These are phyloP conservation scores for Myotis brandtii DNA, from an alignment of 2,113 vertebrate genomes.

Conservation along the genomic window DNA sequence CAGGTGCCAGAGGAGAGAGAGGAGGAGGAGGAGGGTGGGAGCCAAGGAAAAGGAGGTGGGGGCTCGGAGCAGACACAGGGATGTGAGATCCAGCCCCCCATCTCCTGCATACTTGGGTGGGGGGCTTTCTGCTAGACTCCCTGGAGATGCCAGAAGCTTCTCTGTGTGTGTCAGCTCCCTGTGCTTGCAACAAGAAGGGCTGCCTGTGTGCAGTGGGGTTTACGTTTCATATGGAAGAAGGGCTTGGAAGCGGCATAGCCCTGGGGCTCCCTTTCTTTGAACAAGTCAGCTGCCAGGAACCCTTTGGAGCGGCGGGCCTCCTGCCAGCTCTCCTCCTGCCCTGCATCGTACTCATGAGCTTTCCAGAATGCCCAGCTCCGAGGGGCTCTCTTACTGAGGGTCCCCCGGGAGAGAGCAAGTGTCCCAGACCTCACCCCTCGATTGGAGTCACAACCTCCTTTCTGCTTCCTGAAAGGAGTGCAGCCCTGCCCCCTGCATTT, in stretches of 20 bases:
- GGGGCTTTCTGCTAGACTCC: neutral
- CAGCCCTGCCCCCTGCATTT: fast-evolving
- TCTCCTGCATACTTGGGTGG: too few species aligned
- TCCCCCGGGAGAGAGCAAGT: neutral
- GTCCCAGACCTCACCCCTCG: neutral
- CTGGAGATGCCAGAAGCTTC: fast-evolving
- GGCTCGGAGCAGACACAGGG: neutral
- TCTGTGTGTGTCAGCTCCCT: neutral
- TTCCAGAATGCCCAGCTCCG: neutral
- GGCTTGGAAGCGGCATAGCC: fast-evolving
- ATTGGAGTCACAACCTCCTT: neutral
- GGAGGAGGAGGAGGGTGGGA: neutral
- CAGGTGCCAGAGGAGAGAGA: neutral
- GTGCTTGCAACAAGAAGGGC: neutral
- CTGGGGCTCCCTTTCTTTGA: neutral
- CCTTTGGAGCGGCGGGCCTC: fast-evolving
- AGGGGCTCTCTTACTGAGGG: neutral
- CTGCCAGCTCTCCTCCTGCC: too few species aligned
- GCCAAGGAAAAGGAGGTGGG: too few species aligned
- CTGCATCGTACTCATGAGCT: fast-evolving
- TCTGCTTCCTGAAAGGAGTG: neutral
- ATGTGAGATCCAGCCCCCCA: neutral
- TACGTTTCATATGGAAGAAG: neutral
- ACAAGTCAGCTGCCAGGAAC: fast-evolving
- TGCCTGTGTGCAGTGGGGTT: neutral